Evolutionary conservation across 35 echinoderm and acorn worm species (phyloP).

Genomic region (Diadema setosum): DNA sequence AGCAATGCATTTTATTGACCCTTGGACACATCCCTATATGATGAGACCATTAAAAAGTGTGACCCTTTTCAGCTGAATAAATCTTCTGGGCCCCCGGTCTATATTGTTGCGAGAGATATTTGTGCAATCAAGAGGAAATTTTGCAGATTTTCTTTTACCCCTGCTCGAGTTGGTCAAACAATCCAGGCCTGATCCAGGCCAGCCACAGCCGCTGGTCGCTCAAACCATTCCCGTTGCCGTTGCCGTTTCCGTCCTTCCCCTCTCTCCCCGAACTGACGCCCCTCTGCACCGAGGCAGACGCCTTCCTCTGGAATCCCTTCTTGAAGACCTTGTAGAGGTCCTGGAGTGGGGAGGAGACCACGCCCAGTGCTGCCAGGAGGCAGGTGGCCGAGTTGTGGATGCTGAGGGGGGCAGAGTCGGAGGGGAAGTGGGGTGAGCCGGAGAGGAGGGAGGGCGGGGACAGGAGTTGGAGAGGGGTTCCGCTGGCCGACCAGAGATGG

Average conservation of each 20-base stretch:
- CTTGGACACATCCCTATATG: no score
- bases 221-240: background rate
- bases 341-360: conserved; percentile 62
- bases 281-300: background rate
- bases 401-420: background rate
- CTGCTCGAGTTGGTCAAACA: conserved; percentile 62
- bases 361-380: conserved; percentile 51
- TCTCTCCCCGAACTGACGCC: background rate
- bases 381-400: conserved; percentile 80
- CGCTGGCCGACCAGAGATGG: conserved; percentile 59
- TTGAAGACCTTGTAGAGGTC: conserved; percentile 87
- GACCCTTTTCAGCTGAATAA: no score
- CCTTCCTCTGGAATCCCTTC: conserved; percentile 85
- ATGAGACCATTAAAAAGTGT: no score
- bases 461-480: conserved; percentile 45
- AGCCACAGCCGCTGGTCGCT: conserved; percentile 44
- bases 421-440: conserved; percentile 32
- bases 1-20: no score
- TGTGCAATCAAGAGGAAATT: no score
- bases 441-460: conserved; percentile 35
- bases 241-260: background rate
- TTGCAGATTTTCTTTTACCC: no score
- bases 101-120: no score
- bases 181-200: conserved; percentile 66
- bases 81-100: no score